Conservation (phyloP, 2,113 vertebrate species). For the Edolisoma coerulescens region DNA sequence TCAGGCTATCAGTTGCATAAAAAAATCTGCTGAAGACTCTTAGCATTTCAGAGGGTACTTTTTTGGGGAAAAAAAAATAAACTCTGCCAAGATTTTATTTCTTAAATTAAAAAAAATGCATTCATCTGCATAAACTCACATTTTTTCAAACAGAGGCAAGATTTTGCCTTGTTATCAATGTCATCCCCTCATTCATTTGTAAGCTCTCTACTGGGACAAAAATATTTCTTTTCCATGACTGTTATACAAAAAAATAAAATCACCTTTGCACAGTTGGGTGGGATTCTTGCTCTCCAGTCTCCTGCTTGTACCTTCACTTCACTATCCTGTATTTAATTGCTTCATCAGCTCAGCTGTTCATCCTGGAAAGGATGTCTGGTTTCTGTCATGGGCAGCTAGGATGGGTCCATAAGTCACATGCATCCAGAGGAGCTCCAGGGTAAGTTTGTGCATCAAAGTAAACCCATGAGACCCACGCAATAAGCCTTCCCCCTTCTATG, state of each 20-base stretch:
- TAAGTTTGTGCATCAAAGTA: background rate
- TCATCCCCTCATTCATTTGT: background rate
- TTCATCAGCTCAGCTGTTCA: background rate
- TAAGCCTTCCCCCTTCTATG: background rate
- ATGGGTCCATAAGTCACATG: background rate
- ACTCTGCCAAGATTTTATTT: background rate
- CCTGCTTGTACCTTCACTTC: background rate
- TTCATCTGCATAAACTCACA: background rate
- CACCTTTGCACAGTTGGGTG: background rate
- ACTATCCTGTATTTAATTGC: background rate
- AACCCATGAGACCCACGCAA: background rate
- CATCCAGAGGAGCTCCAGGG: background rate
- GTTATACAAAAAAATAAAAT: background rate
- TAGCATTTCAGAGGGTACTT: background rate
- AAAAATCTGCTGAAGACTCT: background rate
- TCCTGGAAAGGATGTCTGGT: slow-evolving; percentile 36
- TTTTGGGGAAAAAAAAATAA: rapidly evolving
- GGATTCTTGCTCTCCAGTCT: background rate
- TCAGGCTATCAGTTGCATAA: background rate
- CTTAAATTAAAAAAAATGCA: background rate
- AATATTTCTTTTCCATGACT: background rate
- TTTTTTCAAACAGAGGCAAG: background rate
- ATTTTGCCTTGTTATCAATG: background rate
- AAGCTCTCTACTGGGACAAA: background rate
- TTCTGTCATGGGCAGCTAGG: slow-evolving; percentile 24